Evolutionary conservation across 1,140 invertebrate genomes (phyloP).

Genomic region (Sycophila sp.): DNA sequence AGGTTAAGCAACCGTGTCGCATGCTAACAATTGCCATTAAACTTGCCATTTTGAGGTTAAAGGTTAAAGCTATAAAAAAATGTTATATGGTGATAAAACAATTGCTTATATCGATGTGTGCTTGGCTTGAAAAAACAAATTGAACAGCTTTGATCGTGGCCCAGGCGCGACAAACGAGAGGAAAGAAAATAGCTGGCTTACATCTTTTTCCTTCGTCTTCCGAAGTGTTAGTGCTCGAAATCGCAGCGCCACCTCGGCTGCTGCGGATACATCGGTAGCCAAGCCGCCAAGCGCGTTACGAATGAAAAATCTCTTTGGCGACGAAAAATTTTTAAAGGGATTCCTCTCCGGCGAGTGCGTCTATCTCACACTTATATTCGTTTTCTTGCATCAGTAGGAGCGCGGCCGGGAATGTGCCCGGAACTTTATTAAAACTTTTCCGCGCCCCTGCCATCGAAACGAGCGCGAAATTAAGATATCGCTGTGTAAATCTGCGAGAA

Average conservation of each 20-base stretch:
- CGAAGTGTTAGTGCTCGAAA: not conserved
- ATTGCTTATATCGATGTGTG: too few species aligned
- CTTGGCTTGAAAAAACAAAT: too few species aligned
- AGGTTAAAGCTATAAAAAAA: too few species aligned
- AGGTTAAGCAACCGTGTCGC: too few species aligned
- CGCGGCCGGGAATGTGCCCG: too few species aligned
- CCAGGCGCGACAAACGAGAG: too few species aligned
- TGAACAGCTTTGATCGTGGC: too few species aligned
- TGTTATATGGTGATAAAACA: too few species aligned
- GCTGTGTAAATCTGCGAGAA: slow-evolving; percentile 54
- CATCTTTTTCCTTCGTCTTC: too few species aligned
- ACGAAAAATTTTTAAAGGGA: slow-evolving; percentile 47
- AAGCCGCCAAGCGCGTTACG: not conserved
- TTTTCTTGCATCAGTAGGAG: slow-evolving; percentile 18
- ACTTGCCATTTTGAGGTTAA: too few species aligned
- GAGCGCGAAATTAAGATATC: slow-evolving; percentile 56
- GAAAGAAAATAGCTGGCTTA: too few species aligned
- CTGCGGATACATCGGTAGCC: not conserved
- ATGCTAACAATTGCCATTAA: too few species aligned
- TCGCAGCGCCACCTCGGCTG: not conserved
- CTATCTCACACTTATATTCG: slow-evolving; percentile 26
- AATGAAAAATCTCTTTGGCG: slow-evolving; percentile 46
- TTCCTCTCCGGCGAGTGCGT: slow-evolving; percentile 34
- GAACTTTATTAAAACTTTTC: slow-evolving; percentile 60
- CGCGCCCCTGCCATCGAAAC: slow-evolving; percentile 46